Conservation (phyloP, 2,888 invertebrate species). For the Melipona bicolor region DNA sequence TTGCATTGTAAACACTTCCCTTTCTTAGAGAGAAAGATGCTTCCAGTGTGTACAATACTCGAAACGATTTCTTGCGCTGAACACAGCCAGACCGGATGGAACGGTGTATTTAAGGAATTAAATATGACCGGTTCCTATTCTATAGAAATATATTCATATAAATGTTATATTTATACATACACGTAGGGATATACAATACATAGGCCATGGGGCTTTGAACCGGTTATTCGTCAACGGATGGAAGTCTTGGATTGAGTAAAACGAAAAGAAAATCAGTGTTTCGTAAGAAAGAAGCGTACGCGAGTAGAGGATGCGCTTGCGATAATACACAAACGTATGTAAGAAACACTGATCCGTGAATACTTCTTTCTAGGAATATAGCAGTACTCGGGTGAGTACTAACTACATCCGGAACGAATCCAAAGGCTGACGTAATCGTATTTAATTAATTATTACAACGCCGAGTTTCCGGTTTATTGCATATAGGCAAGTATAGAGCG, state of each 20-base stretch:
- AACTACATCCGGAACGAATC: slow-evolving; percentile 72
- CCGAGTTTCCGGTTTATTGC: slow-evolving; percentile 46
- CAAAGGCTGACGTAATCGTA: slow-evolving; percentile 70
- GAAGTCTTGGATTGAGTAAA: slow-evolving; percentile 21
- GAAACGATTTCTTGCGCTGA: slow-evolving; percentile 56
- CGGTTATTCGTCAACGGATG: slow-evolving; percentile 22
- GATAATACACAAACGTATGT: background rate
- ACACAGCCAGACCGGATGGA: slow-evolving; percentile 61
- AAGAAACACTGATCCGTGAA: slow-evolving; percentile 4
- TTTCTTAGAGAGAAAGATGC: slow-evolving; percentile 80
- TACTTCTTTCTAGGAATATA: slow-evolving; percentile 35
- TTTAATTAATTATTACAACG: slow-evolving; percentile 54
- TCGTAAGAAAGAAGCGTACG: slow-evolving; percentile 1
- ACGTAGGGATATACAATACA: slow-evolving; percentile 59
- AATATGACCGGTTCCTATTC: slow-evolving; percentile 75
- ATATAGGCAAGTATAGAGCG: slow-evolving; percentile 39
- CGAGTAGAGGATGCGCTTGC: background rate
- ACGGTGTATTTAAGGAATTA: slow-evolving; percentile 78
- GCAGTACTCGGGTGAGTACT: slow-evolving; percentile 29
- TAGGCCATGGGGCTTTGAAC: slow-evolving; percentile 44
- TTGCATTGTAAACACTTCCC: slow-evolving; percentile 75
- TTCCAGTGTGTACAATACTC: slow-evolving; percentile 75
- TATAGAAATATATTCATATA: slow-evolving; percentile 56
- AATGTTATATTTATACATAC: slow-evolving; percentile 69
- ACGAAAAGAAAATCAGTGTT: background rate